phyloP scores from a whole-genome alignment of 2,113 vertebrate genomes.

The Cryptoleucopteryx plumbea region DNA sequence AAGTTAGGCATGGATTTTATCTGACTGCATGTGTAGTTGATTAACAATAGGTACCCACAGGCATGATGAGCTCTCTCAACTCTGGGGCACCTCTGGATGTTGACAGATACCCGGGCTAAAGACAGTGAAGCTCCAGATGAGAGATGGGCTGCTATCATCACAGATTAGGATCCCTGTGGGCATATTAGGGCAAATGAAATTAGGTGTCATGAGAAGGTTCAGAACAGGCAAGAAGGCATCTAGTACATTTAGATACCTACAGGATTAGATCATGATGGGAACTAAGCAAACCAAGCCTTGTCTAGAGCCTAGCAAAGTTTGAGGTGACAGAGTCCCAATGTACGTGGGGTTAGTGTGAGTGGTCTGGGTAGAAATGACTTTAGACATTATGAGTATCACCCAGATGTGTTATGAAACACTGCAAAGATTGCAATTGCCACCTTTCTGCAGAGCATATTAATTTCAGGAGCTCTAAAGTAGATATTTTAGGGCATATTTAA shows the following conservation, averaged over 20 bases:
- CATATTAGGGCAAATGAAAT: neutral
- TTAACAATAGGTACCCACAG: neutral
- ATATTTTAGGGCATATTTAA: neutral
- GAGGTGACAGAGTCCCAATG: rapidly evolving
- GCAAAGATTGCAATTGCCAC: neutral
- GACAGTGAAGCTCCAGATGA: neutral
- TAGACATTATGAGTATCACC: neutral
- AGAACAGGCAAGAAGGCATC: neutral
- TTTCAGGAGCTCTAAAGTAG: neutral
- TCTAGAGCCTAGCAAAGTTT: neutral
- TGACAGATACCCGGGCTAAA: neutral
- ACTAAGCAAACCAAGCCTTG: neutral
- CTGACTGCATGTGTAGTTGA: neutral
- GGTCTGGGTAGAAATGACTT: neutral
- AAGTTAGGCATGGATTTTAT: neutral
- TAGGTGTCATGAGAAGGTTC: neutral
- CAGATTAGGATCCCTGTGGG: neutral
- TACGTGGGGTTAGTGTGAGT: neutral
- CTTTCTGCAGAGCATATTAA: neutral
- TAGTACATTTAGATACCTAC: neutral
- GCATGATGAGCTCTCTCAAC: neutral
- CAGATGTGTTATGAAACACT: neutral
- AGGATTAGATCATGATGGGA: neutral
- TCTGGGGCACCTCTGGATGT: neutral
- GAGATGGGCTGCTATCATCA: neutral